Evolutionary conservation across 2,797 vertebrate species (phyloP).

Genomic region (Tamandua tetradactyla): DNA sequence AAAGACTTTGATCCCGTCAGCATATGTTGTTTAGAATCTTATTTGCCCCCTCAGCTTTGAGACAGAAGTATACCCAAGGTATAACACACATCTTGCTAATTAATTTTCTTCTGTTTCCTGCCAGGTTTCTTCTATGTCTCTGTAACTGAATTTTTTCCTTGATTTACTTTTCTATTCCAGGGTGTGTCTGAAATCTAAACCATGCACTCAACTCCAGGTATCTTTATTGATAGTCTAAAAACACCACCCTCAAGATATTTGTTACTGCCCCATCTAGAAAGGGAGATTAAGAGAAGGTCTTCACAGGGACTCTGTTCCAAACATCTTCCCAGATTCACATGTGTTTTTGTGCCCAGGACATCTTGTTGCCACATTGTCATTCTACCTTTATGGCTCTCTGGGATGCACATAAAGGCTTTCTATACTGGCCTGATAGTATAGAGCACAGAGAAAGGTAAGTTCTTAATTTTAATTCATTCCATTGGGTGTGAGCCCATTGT

Average conservation of each 20-base stretch:
- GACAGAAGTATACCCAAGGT: background rate
- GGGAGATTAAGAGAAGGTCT: background rate
- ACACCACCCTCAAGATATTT: background rate
- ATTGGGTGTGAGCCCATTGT: too few relatives aligned
- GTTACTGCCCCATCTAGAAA: background rate
- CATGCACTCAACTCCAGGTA: background rate
- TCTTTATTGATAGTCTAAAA: background rate
- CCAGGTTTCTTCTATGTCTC: background rate
- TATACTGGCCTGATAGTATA: background rate
- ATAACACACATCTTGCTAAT: background rate
- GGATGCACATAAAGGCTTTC: background rate
- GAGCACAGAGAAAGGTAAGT: too few relatives aligned
- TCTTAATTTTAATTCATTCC: too few relatives aligned
- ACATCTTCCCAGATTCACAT: background rate
- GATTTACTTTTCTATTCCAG: background rate
- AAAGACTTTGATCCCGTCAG: background rate
- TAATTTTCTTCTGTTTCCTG: background rate
- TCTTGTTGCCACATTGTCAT: fast-evolving
- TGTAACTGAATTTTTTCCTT: background rate
- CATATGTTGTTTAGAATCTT: background rate
- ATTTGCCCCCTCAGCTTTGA: background rate
- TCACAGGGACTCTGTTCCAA: background rate
- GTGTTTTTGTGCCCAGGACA: background rate
- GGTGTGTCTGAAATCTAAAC: background rate
- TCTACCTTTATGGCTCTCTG: background rate